A percentile compares a stretch with the other conserved stretches of the same genome.
These are phyloP conservation scores for Varanus komodoensis DNA, from an alignment of 2,113 vertebrate species.

Conservation along the genomic window DNA sequence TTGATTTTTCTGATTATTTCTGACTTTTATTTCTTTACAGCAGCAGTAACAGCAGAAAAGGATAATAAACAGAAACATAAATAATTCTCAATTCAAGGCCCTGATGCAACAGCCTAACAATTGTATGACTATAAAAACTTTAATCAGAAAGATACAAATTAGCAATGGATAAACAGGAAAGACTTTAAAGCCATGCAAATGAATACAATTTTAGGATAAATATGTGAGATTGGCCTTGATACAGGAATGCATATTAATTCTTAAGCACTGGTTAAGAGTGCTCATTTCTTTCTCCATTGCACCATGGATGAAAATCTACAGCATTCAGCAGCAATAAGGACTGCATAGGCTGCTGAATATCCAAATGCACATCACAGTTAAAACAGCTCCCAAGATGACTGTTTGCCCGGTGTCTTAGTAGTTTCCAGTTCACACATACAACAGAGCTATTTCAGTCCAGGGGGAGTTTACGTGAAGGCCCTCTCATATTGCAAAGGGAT, in stretches of 20 bases:
- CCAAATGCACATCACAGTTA: not conserved
- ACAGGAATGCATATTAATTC: not conserved
- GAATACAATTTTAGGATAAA: not conserved
- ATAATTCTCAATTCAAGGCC: slow-evolving; percentile 38
- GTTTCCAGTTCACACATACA: not conserved
- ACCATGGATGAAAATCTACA: not conserved
- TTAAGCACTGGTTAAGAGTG: not conserved
- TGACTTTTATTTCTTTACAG: slow-evolving; percentile 24
- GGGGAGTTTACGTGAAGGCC: not conserved
- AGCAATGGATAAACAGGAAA: not conserved
- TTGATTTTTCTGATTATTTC: slow-evolving; percentile 51
- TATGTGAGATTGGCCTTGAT: not conserved
- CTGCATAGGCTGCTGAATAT: not conserved
- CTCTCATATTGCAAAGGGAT: not conserved
- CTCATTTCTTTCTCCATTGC: not conserved
- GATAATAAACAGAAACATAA: slow-evolving; percentile 41
- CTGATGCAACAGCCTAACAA: slow-evolving; percentile 25
- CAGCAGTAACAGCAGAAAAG: slow-evolving; percentile 44
- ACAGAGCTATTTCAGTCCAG: not conserved
- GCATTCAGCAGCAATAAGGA: not conserved
- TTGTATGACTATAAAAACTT: not conserved
- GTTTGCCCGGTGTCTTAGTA: not conserved
- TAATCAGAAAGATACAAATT: not conserved
- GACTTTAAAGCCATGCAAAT: not conserved
- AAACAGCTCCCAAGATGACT: not conserved